Conservation (phyloP, 1,140 invertebrate genomes). For the Drosophila murphyi region DNA sequence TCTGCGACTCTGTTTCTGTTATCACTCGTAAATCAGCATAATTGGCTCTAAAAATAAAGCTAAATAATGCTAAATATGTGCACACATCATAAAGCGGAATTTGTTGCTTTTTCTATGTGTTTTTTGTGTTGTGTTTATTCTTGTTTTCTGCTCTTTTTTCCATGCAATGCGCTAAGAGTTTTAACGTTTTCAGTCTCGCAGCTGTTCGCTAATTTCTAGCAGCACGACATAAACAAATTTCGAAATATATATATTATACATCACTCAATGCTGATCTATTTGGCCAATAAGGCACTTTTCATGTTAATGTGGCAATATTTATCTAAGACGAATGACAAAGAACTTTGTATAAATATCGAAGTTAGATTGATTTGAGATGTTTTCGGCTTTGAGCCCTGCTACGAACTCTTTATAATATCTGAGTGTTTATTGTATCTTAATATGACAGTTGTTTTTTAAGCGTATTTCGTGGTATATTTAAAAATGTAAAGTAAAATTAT, state of each 20-base stretch:
- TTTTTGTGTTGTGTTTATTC: background rate
- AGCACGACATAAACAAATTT: slow-evolving; percentile 39
- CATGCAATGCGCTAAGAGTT: slow-evolving; percentile 23
- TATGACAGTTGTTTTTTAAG: background rate
- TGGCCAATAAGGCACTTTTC: background rate
- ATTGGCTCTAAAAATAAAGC: slow-evolving; percentile 48
- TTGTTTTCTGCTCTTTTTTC: background rate
- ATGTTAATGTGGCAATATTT: background rate
- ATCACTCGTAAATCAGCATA: slow-evolving; percentile 46
- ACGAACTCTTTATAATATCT: too few relatives aligned
- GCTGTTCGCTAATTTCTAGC: slow-evolving; percentile 46
- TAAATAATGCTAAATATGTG: slow-evolving; percentile 40
- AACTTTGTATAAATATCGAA: too few relatives aligned
- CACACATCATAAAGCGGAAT: slow-evolving; percentile 21
- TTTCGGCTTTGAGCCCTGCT: background rate
- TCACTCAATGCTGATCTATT: slow-evolving; percentile 9
- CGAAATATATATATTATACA: slow-evolving; percentile 19
- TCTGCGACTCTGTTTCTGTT: slow-evolving; percentile 17
- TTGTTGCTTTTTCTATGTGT: background rate
- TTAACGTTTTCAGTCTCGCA: slow-evolving; percentile 26
- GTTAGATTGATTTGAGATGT: background rate
- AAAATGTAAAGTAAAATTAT: too few relatives aligned
- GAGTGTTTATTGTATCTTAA: too few relatives aligned
- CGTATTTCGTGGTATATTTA: background rate
- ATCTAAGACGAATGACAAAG: background rate